Base-by-base conservation (phyloP, 2,888 invertebrate genomes). In the Megalurothrips usitatus region DNA sequence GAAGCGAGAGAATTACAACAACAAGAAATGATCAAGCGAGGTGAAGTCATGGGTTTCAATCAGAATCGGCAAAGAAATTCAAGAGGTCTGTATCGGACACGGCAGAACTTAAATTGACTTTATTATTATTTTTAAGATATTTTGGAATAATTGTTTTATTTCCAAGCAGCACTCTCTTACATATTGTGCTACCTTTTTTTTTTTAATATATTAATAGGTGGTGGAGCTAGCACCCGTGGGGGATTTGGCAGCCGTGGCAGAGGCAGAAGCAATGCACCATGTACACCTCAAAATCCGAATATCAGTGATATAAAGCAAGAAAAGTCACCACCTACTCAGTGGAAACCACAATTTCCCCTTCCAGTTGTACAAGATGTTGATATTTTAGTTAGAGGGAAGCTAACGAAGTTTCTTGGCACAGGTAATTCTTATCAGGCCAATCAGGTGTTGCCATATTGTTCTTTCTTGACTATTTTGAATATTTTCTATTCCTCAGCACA, bases 1-100 rank as follows among this genome's bases (percentile, higher is more conserved):
- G 86, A 85, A 26, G 86, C 85, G 52, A 84, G 84, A 83, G 84
- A 86, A 80, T 85, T 85, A 23, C 85, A 86, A 79, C 80, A 83
- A 34, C 84, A 85, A 75, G 88, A 88, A 82, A 87, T 85, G 84
- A 83, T 84, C 19, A 85, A 86, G 34, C 84, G 89, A 82, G 89
- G 89, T 79, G 89, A 89, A 84, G 91, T 92, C 86, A 12, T 75
- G 23, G 86, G 88, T 82, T 89, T 89, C 84, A 88, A 79, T 80
- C 28, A 81, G 9, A 81, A 80, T 68, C 19, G 48, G 14, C n/a
- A 14, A 26, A 48, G 68, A 79, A n/a, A 75, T 75, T 75, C 26
- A 26, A 23, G 68, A 75, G 68, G 68, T 75, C 6, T 26, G 23
- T 23, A 23, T 11, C 12, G 43, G 79, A 23, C 26, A 14, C 19